Conservation (phyloP, 2,113 vertebrate species). For the Callithrix jacchus region DNA sequence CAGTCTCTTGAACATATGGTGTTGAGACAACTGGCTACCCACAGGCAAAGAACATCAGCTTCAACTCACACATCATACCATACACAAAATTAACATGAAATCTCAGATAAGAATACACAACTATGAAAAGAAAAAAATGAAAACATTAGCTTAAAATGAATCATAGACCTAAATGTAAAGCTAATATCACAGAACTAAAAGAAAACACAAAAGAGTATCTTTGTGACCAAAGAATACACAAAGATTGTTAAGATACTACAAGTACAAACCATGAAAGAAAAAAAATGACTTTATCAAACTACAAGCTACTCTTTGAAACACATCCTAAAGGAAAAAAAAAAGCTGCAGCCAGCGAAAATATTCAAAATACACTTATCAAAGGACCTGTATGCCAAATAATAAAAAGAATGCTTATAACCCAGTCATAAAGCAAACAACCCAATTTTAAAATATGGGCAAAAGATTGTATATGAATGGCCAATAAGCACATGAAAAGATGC, state of each 20-base stretch:
- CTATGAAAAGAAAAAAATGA: not conserved
- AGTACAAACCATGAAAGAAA: not conserved
- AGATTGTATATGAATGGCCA: not conserved
- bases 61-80: not conserved
- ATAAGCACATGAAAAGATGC: constrained; percentile 11
- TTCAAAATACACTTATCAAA: not conserved
- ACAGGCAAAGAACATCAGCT: not conserved
- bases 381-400: not conserved
- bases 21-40: not conserved
- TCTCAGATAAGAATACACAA: not conserved
- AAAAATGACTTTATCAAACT: constrained; percentile 35
- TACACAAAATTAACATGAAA: constrained; percentile 6
- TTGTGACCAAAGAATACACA: not conserved
- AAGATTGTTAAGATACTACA: not conserved
- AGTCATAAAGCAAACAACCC: not conserved
- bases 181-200: not conserved
- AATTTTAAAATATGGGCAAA: constrained; percentile 32
- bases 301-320: constrained; percentile 40
- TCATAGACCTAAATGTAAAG: constrained; percentile 3
- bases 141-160: not conserved
- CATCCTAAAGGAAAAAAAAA: not conserved
- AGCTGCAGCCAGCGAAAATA: not conserved
- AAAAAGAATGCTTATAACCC: not conserved
- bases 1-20: not conserved
- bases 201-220: not conserved